Conservation (phyloP, 1,140 invertebrate species). For the Octopus bimaculoides region DNA sequence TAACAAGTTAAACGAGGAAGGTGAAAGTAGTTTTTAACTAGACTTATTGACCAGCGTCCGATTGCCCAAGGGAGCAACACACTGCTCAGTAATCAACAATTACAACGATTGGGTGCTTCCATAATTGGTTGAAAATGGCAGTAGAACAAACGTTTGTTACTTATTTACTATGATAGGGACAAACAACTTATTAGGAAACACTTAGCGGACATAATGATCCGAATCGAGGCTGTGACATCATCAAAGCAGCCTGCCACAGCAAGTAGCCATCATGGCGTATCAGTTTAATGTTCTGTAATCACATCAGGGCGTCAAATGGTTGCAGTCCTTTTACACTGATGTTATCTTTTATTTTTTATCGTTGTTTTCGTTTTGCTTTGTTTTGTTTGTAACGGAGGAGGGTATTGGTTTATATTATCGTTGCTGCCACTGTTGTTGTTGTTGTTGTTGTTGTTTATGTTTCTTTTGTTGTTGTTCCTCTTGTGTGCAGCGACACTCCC, state of each 20-base stretch:
- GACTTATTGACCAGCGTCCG: not conserved
- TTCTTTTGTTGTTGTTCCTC: too few species aligned
- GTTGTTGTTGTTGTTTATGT: too few species aligned
- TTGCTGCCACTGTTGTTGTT: too few species aligned
- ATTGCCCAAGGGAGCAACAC: not conserved
- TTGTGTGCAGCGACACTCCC: too few species aligned
- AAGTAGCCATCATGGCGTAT: not conserved
- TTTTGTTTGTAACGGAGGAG: not conserved
- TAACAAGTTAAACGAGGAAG: not conserved
- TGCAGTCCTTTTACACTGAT: not conserved
- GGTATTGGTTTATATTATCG: too few species aligned
- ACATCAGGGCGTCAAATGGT: conserved; percentile 1
- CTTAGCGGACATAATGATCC: conserved; percentile 1
- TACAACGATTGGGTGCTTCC: not conserved
- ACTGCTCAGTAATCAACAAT: conserved; percentile 3
- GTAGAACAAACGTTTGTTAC: not conserved
- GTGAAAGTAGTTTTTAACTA: not conserved
- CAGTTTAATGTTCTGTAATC: not conserved
- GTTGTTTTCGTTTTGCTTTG: not conserved
- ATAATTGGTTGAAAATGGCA: not conserved
- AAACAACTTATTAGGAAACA: conserved; percentile 6
- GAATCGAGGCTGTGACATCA: not conserved
- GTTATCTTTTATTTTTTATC: not conserved
- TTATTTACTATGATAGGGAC: not conserved
- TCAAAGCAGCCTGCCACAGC: not conserved